Evolutionary conservation across 2,888 invertebrate genomes (phyloP).

Genomic region (Stratiomys singularior): DNA sequence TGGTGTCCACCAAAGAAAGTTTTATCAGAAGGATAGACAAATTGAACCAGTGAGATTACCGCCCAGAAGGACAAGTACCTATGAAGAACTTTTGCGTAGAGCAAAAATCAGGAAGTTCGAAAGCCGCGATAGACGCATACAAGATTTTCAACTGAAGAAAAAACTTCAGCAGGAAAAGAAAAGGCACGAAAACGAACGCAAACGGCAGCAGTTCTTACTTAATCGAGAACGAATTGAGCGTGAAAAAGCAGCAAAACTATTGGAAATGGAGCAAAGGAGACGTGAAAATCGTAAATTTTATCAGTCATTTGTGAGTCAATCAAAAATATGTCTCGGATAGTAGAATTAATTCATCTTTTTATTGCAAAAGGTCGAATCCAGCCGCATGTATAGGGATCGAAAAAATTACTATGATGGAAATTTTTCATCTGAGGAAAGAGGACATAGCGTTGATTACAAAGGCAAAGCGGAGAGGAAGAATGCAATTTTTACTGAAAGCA

Average conservation of each 20-base stretch:
- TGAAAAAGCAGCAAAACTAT: constrained; percentile 1
- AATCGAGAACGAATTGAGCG: constrained; percentile 14
- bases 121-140: constrained; percentile 22
- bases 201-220: background rate
- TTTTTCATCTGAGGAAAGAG: background rate
- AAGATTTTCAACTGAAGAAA: constrained; percentile 4
- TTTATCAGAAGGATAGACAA: background rate
- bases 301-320: background rate
- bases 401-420: background rate
- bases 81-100: constrained; percentile 9
- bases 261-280: constrained; percentile 1
- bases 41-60: background rate
- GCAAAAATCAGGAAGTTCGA: background rate
- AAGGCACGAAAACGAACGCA: constrained; percentile 6
- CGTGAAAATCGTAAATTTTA: background rate
- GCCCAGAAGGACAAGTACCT: background rate
- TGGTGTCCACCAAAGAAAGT: background rate
- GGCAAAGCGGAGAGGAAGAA: background rate
- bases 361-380: background rate
- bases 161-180: background rate
- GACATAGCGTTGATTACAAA: background rate
- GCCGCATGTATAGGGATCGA: background rate
- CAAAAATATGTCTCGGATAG: background rate
- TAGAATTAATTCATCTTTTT: background rate
- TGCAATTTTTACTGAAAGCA: background rate